These are phyloP conservation scores for Antechinus stuartii DNA, from an alignment of 2,113 vertebrate species.

Conservation along the genomic window DNA sequence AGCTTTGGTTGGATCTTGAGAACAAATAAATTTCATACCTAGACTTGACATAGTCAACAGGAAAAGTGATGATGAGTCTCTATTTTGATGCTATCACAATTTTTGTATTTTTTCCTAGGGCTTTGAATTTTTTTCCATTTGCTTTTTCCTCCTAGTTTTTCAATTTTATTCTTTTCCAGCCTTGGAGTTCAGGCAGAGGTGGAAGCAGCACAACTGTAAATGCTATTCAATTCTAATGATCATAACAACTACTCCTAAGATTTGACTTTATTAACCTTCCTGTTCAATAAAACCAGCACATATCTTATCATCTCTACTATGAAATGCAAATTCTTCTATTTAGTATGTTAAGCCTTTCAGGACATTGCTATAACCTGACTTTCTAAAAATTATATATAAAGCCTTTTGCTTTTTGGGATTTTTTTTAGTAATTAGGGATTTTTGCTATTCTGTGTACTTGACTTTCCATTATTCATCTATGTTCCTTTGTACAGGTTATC, in stretches of 20 bases:
- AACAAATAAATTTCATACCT: background rate
- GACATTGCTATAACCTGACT: background rate
- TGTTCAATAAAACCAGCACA: background rate
- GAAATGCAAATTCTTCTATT: background rate
- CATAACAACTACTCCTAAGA: background rate
- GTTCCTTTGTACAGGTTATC: background rate
- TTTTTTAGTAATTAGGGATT: background rate
- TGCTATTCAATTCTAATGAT: background rate
- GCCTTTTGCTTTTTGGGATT: background rate
- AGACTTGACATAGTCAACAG: background rate
- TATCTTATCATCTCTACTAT: background rate
- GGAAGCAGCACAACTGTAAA: background rate
- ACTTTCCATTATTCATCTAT: background rate
- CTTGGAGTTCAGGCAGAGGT: background rate
- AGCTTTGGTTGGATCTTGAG: background rate
- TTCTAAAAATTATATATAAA: background rate
- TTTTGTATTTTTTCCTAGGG: background rate
- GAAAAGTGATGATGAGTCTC: background rate
- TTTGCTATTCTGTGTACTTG: background rate
- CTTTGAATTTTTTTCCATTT: background rate
- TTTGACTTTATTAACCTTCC: background rate
- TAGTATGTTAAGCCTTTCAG: background rate
- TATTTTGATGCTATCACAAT: background rate
- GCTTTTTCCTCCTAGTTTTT: background rate
- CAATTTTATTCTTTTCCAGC: background rate